Percentiles rank a stretch among this genome's conserved stretches.
These are phyloP conservation scores for Epinephelus moara DNA, from an alignment of 2,113 vertebrate genomes.

Conservation along the genomic window DNA sequence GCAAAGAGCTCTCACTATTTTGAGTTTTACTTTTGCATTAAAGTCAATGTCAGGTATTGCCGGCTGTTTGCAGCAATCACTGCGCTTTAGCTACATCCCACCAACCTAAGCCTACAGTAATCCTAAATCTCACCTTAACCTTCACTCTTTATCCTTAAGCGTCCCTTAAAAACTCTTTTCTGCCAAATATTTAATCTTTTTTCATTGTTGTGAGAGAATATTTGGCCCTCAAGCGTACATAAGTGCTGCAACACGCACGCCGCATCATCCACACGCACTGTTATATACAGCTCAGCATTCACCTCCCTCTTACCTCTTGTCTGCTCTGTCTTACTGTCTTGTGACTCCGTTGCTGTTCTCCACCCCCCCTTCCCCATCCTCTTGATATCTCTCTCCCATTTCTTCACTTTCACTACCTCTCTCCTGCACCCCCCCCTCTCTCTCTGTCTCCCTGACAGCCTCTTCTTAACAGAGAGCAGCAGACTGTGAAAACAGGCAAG, in stretches of 20 bases:
- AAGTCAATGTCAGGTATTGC: not conserved
- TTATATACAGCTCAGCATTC: slow-evolving; percentile 7
- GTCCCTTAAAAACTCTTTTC: not conserved
- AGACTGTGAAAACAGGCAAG: slow-evolving; percentile 71
- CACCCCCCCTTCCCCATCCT: slow-evolving; percentile 17
- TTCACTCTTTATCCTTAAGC: not conserved
- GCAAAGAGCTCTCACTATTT: not conserved
- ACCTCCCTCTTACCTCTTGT: slow-evolving; percentile 14
- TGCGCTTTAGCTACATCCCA: not conserved
- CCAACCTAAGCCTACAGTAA: not conserved
- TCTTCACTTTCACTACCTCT: slow-evolving; percentile 21
- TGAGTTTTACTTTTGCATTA: not conserved
- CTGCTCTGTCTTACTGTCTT: slow-evolving; percentile 21
- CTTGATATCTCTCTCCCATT: slow-evolving; percentile 56
- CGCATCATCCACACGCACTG: not conserved
- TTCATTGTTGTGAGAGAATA: slow-evolving; percentile 15
- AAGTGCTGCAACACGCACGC: slow-evolving; percentile 6
- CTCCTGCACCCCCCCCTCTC: not conserved
- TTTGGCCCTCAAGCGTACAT: slow-evolving; percentile 17
- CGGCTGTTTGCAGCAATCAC: not conserved
- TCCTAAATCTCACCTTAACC: not conserved
- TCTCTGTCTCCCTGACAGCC: slow-evolving; percentile 50
- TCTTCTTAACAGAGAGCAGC: slow-evolving; percentile 67
- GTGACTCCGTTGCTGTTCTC: slow-evolving; percentile 32
- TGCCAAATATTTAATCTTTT: slow-evolving; percentile 11